Evolutionary conservation across 64 coral and sea anemone genomes (phyloP), one percentile per base, ranked within the genome.

Genomic region (Cladopsammia gracilis): DNA sequence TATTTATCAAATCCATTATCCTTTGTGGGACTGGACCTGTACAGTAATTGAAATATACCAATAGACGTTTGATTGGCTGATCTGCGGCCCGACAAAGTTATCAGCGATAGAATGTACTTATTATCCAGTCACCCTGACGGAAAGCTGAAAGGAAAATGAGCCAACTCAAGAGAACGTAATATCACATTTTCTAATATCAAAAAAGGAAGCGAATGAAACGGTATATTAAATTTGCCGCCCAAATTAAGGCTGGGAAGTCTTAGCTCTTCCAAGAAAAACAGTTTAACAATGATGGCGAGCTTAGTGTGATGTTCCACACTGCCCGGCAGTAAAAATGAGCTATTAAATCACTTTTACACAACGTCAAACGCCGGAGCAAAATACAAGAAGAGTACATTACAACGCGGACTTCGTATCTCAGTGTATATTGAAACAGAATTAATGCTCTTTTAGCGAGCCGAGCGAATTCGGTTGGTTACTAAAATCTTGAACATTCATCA

Each of bases 61-160:
- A 26, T 4, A 18, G 14, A 19, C 18, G 18, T 73, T 7, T 73
- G 43, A 73, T 47, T 73, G 26, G 71, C 71, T 73, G 13, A 73
- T 70, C 1, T 73, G 34, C 71, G 43, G 71, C 16, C 71, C 71
- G 71, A 73, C 71, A 73, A 73, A 44, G 71, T 73, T 73, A 73
- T 73, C 71, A 73, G 25, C 69, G 64, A 73, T 47, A 73, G 13
- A 73, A 73, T 45, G 5, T 14, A 14, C 5, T 18, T 56, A 10
- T 8, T 56, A 56, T 56, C 12, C 53, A 34, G 53, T n/a, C 10
- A 70, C 34, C 67, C 67, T 26, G 67, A 25, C 67, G 25, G 67
- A 25, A 70, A 56, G 53, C 53, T 12, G 7, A 6, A 56, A 7
- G 2, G 3, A 56, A 56, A 56, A 56, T 56, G 53, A 56, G 53